A percentile compares a stretch with the other conserved stretches of the same genome.
phyloP scores from a whole-genome alignment of 2,888 invertebrate genomes.

The Eugnorisma glareosa region DNA sequence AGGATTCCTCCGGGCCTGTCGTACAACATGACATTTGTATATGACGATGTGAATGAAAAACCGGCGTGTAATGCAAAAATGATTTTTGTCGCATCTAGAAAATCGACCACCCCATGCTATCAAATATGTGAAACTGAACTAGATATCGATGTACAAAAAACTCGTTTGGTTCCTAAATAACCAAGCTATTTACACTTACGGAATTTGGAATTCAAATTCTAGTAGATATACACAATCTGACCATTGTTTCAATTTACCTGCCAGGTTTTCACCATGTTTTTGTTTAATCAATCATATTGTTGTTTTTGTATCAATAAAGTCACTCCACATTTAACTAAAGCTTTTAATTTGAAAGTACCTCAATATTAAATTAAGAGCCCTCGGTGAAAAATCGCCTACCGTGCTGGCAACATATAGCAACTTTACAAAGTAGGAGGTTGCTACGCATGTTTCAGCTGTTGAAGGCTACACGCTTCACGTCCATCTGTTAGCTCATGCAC shows the following conservation, averaged over 20 bases:
- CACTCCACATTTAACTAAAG: neutral
- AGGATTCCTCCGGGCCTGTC: constrained; percentile 85
- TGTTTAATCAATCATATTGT: constrained; percentile 2
- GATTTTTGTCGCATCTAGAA: constrained; percentile 85
- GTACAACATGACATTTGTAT: constrained; percentile 82
- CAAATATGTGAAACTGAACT: constrained; percentile 86
- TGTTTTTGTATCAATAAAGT: constrained; percentile 38
- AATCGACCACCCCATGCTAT: constrained; percentile 85
- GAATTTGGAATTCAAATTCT: constrained; percentile 39
- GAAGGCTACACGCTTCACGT: neutral
- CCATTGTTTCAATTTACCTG: constrained; percentile 35
- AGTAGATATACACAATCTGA: constrained; percentile 14
- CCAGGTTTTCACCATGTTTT: constrained; percentile 15
- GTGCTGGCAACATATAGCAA: neutral
- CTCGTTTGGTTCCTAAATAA: constrained; percentile 60
- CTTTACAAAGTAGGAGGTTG: neutral
- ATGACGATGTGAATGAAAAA: constrained; percentile 83
- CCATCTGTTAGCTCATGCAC: neutral
- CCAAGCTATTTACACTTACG: neutral
- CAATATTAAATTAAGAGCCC: neutral
- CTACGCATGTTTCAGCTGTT: neutral
- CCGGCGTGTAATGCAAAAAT: constrained; percentile 79
- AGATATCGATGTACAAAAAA: constrained; percentile 77
- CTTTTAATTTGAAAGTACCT: constrained; percentile 20
- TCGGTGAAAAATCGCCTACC: neutral